A percentile compares a stretch with the other conserved stretches of the same genome.
These are phyloP conservation scores for Cephus runcator DNA, from an alignment of 2,888 invertebrate genomes.

Conservation along the genomic window DNA sequence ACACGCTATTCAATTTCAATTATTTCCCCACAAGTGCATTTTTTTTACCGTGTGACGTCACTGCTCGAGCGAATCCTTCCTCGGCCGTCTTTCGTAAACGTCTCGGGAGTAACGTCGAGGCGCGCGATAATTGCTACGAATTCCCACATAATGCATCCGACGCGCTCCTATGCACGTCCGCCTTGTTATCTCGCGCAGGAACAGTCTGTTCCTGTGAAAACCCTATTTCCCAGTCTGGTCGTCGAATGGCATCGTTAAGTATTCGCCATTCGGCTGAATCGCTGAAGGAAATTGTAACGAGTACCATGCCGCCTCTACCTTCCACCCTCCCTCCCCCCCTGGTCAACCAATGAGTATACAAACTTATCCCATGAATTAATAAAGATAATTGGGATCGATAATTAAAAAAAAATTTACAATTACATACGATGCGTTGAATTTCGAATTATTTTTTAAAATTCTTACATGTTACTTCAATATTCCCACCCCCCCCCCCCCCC, in stretches of 20 bases:
- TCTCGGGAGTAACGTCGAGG: neutral
- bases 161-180: neutral
- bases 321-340: too few species aligned
- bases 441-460: neutral
- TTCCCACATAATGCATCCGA: neutral
- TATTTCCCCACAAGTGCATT: too few species aligned
- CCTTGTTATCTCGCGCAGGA: neutral
- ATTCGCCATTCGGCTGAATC: neutral
- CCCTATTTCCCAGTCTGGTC: neutral
- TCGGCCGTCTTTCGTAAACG: neutral
- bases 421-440: neutral
- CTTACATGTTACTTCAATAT: neutral
- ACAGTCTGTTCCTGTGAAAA: neutral
- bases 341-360: too few species aligned
- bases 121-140: neutral
- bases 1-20: too few species aligned
- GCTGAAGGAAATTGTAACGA: neutral
- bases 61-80: neutral
- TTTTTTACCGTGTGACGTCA: neutral
- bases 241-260: neutral
- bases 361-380: too few species aligned
- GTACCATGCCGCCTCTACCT: too few species aligned
- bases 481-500: neutral
- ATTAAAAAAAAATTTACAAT: too few species aligned
- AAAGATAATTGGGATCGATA: too few species aligned